Percentiles rank a stretch among this genome's conserved stretches.
Evolutionary conservation across 2,888 invertebrate species (phyloP).

Genomic region (Leptodirus hochenwartii): DNA sequence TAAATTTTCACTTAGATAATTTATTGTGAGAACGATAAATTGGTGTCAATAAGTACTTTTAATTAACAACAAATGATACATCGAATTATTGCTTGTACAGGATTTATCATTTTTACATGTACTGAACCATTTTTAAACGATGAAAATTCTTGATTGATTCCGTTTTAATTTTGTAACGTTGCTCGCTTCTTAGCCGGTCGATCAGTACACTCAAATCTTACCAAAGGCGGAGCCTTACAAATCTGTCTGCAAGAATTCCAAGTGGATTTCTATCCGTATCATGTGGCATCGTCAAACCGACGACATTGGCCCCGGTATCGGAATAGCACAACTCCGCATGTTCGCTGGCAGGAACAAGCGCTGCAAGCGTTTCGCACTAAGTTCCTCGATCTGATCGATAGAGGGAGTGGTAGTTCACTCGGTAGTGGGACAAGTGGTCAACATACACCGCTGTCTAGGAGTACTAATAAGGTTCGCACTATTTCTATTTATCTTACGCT

Average conservation of each 20-base stretch:
- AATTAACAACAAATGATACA: too few species aligned
- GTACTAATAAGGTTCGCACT: slow-evolving; percentile 21
- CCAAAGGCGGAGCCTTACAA: slow-evolving; percentile 86
- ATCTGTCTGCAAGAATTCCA: slow-evolving; percentile 73
- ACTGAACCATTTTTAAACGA: too few species aligned
- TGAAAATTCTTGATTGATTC: too few species aligned
- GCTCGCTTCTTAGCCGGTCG: slow-evolving; percentile 54
- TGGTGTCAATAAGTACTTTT: too few species aligned
- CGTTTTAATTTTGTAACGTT: too few species aligned
- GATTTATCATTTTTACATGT: too few species aligned
- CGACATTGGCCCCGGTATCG: slow-evolving; percentile 77
- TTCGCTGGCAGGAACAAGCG: slow-evolving; percentile 75
- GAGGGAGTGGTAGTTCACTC: too few species aligned
- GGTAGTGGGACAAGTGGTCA: slow-evolving; percentile 26
- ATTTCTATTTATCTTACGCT: too few species aligned
- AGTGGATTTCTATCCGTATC: slow-evolving; percentile 92
- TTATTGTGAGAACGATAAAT: too few species aligned
- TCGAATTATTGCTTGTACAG: too few species aligned
- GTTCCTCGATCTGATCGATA: slow-evolving; percentile 57
- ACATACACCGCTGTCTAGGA: slow-evolving; percentile 30
- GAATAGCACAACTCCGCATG: slow-evolving; percentile 63
- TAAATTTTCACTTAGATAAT: too few species aligned
- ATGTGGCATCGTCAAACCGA: slow-evolving; percentile 74
- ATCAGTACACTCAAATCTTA: slow-evolving; percentile 65
- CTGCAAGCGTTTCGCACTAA: slow-evolving; percentile 60